phyloP scores from a whole-genome alignment of 2,113 vertebrate genomes.

The Ictidomys tridecemlineatus region DNA sequence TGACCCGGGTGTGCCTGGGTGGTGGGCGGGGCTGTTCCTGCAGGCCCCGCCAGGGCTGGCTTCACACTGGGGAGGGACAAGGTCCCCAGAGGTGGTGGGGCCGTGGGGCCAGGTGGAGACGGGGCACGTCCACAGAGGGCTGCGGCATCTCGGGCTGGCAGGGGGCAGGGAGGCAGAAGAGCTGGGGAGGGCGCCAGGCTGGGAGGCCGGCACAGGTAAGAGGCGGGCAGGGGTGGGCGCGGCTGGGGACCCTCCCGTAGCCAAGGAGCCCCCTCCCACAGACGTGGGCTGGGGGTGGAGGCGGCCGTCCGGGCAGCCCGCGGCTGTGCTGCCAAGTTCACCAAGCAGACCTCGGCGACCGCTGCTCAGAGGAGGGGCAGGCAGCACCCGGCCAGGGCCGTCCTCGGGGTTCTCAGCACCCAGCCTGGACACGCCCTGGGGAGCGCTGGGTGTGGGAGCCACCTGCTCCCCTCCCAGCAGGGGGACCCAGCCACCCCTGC shows the following conservation, averaged over 20 bases:
- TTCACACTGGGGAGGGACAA: background rate
- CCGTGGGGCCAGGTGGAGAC: background rate
- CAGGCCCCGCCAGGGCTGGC: background rate
- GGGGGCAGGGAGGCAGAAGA: too few species aligned
- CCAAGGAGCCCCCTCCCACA: background rate
- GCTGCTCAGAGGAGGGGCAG: too few species aligned
- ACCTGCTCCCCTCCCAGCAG: rapidly evolving
- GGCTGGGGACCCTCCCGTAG: background rate
- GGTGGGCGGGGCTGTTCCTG: too few species aligned
- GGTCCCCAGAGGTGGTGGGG: background rate
- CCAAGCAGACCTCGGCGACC: too few species aligned
- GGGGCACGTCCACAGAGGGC: rapidly evolving
- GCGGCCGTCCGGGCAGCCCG: too few species aligned
- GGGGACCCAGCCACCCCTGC: rapidly evolving
- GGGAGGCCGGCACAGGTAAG: background rate
- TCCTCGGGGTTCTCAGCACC: too few species aligned
- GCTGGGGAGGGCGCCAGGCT: too few species aligned
- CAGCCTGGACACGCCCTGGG: too few species aligned
- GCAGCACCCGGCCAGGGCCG: background rate
- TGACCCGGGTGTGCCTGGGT: background rate
- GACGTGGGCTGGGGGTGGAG: too few species aligned
- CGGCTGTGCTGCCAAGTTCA: too few species aligned
- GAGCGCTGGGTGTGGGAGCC: rapidly evolving
- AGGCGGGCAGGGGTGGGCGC: background rate
- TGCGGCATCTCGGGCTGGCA: too few species aligned